Percentiles rank a stretch among this genome's conserved stretches.
Conservation (phyloP, 2,113 vertebrate species). For the Mungos mungo region DNA sequence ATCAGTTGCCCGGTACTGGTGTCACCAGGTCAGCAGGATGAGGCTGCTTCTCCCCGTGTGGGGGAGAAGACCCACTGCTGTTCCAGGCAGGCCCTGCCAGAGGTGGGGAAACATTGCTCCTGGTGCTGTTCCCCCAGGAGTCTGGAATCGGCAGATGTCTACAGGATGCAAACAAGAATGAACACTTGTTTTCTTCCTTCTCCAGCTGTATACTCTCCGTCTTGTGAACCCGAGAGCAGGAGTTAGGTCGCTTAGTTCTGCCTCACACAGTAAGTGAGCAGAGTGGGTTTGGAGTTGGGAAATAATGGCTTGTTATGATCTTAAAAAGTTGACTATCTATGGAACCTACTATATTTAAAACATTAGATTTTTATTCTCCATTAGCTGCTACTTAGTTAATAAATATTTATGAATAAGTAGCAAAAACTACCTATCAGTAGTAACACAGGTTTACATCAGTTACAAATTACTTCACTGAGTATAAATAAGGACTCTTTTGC, state of each 20-base stretch:
- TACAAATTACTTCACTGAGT: background rate
- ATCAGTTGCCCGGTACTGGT: background rate
- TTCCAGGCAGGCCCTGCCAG: background rate
- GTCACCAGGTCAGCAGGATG: background rate
- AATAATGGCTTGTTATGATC: background rate
- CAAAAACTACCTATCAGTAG: background rate
- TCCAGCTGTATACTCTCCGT: background rate
- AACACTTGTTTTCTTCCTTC: background rate
- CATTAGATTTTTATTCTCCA: background rate
- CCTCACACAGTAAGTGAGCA: background rate
- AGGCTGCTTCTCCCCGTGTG: background rate
- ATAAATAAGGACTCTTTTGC: background rate
- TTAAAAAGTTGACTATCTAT: background rate
- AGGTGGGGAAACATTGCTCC: background rate
- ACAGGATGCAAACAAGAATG: background rate
- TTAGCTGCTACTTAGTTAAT: background rate
- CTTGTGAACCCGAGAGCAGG: background rate
- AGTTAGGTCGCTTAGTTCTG: background rate
- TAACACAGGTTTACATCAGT: background rate
- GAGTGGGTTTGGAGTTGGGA: background rate
- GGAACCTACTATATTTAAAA: background rate
- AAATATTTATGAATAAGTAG: background rate
- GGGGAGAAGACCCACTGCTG: background rate
- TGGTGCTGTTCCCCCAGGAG: background rate
- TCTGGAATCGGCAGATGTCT: background rate